These are phyloP conservation scores for Patella ulyssiponensis DNA, from an alignment of 2,888 invertebrate species.

Conservation along the genomic window DNA sequence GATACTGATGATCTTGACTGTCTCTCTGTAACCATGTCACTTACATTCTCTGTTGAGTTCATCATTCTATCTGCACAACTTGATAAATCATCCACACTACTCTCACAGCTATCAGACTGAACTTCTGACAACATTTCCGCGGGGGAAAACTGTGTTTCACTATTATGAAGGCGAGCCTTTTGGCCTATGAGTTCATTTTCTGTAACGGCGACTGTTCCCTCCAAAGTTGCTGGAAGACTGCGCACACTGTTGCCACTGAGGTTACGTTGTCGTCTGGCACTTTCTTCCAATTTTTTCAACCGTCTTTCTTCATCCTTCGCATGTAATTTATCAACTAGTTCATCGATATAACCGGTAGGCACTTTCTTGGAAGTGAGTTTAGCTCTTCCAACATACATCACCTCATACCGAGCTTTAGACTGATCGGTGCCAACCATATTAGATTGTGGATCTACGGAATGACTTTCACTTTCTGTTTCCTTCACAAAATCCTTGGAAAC, in stretches of 20 bases:
- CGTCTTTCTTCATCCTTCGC: conserved; percentile 46
- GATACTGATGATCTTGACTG: no score
- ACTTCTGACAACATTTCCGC: conserved; percentile 33
- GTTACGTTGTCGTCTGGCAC: conserved; percentile 54
- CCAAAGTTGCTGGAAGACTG: conserved; percentile 66
- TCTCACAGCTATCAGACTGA: conserved; percentile 44
- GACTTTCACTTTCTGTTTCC: conserved; percentile 20
- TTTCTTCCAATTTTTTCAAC: conserved; percentile 35
- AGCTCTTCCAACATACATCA: conserved; percentile 92
- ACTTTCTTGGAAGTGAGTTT: conserved; percentile 89
- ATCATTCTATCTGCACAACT: conserved; percentile 38
- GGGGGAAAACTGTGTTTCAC: conserved; percentile 30
- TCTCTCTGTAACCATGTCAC: neutral
- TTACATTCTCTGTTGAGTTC: conserved; percentile 51
- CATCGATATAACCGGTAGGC: conserved; percentile 90
- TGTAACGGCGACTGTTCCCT: conserved; percentile 53
- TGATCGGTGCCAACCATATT: conserved; percentile 36
- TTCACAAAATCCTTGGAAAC: conserved; percentile 69
- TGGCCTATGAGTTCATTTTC: conserved; percentile 66
- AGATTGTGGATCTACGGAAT: conserved; percentile 4
- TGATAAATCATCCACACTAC: conserved; percentile 54
- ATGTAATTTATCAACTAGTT: conserved; percentile 85
- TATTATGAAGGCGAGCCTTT: conserved; percentile 30
- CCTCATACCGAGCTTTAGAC: conserved; percentile 75
- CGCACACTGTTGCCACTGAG: conserved; percentile 65